phyloP scores from a whole-genome alignment of 2,797 vertebrate species.

The Ctenopoma multispine region DNA sequence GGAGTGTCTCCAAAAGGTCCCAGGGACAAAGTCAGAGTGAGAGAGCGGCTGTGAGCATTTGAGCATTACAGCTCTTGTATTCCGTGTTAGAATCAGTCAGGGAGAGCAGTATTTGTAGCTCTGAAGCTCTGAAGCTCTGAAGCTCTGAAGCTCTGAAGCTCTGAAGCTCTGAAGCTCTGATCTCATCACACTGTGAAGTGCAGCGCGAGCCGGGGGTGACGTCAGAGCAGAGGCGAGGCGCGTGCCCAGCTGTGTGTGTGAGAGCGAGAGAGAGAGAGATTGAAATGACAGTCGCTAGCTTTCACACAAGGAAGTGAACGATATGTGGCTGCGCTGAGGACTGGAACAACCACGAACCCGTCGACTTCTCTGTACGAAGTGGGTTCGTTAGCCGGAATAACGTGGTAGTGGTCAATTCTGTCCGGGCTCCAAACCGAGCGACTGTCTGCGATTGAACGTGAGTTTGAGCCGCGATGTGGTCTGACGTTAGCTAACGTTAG shows the following conservation, averaged over 20 bases:
- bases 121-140: too few species aligned
- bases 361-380: slow-evolving; percentile 11
- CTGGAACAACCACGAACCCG: not conserved
- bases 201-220: slow-evolving; percentile 15
- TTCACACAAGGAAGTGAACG: slow-evolving; percentile 57
- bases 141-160: too few species aligned
- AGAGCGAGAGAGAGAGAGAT: too few species aligned
- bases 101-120: too few species aligned
- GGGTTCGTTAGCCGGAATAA: not conserved
- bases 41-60: too few species aligned
- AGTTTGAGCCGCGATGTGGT: slow-evolving; percentile 2
- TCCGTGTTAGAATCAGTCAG: too few species aligned
- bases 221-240: slow-evolving; percentile 21
- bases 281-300: slow-evolving; percentile 49
- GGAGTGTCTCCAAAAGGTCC: too few species aligned
- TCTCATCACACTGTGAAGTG: too few species aligned
- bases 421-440: not conserved
- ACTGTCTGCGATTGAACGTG: not conserved
- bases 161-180: too few species aligned
- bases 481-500: slow-evolving; percentile 28
- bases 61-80: too few species aligned
- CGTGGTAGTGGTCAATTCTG: not conserved
- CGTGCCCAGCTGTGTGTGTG: slow-evolving; percentile 11
- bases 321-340: not conserved
- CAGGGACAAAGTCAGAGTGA: too few species aligned